Evolutionary conservation across 2,888 invertebrate species (phyloP).

Genomic region (Atrina japonica): DNA sequence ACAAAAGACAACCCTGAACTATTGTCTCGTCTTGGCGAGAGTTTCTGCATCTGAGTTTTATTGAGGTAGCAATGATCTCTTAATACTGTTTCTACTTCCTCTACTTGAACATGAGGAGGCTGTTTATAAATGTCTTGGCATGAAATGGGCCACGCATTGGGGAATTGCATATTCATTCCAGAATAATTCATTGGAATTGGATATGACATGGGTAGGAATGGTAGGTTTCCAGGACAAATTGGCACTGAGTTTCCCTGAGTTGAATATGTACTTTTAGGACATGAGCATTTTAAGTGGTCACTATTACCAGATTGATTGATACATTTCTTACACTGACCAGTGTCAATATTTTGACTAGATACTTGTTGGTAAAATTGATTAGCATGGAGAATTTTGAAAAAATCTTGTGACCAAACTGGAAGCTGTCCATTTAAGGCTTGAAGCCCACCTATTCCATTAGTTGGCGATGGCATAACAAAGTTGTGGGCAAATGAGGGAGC

Average conservation of each 20-base stretch:
- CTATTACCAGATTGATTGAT: too few species aligned
- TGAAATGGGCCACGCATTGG: conserved; percentile 1
- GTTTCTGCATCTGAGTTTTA: conserved; percentile 43
- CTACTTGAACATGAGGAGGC: not conserved
- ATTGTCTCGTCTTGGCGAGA: conserved; percentile 29
- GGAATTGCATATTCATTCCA: conserved; percentile 9
- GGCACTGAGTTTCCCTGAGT: conserved; percentile 16
- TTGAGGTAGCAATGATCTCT: conserved; percentile 47
- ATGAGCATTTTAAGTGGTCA: too few species aligned
- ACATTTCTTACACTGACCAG: too few species aligned
- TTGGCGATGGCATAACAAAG: too few species aligned
- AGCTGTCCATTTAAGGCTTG: too few species aligned
- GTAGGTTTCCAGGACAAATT: not conserved
- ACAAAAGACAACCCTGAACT: too few species aligned
- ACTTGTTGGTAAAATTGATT: not conserved
- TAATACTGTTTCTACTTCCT: conserved; percentile 28
- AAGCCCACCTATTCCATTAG: too few species aligned
- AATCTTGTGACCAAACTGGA: conserved; percentile 5
- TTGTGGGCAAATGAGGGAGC: too few species aligned
- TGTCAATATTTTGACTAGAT: too few species aligned
- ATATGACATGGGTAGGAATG: conserved; percentile 14
- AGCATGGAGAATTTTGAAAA: not conserved
- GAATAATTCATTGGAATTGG: conserved; percentile 1
- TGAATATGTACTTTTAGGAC: too few species aligned
- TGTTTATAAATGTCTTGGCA: conserved; percentile 5